phyloP scores from a whole-genome alignment of 2,113 vertebrate genomes.

The Leptocoma aspasia region DNA sequence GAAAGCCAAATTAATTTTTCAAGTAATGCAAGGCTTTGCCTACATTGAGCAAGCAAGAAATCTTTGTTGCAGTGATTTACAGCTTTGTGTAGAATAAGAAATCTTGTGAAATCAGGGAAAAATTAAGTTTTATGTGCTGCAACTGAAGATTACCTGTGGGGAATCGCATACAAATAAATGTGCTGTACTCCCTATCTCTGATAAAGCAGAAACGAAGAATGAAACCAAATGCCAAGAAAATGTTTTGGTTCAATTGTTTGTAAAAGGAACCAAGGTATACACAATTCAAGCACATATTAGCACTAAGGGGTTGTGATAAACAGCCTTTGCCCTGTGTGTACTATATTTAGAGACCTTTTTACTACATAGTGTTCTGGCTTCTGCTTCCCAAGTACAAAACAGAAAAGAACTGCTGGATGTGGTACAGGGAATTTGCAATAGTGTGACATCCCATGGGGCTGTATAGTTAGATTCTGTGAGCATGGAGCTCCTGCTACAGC shows the following conservation, averaged over 20 bases:
- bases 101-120: constrained; percentile 39
- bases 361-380: background rate
- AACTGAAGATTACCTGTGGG: constrained; percentile 38
- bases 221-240: constrained; percentile 42
- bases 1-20: background rate
- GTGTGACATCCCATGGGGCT: background rate
- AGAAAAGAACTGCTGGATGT: background rate
- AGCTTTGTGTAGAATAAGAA: constrained; percentile 22
- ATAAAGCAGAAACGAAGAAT: constrained; percentile 37
- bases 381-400: background rate
- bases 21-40: background rate
- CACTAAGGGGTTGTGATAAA: constrained; percentile 15
- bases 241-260: constrained; percentile 29
- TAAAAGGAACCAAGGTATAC: constrained; percentile 1
- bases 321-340: background rate
- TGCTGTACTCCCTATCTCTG: background rate
- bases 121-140: constrained; percentile 49
- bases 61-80: constrained; percentile 35
- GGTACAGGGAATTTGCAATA: background rate
- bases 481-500: background rate
- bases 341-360: background rate
- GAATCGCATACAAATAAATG: background rate
- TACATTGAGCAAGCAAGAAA: background rate
- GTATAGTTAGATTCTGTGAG: background rate
- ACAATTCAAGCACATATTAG: background rate